phyloP scores from a whole-genome alignment of 2,888 invertebrate genomes.

The Muschampia plurimacula region DNA sequence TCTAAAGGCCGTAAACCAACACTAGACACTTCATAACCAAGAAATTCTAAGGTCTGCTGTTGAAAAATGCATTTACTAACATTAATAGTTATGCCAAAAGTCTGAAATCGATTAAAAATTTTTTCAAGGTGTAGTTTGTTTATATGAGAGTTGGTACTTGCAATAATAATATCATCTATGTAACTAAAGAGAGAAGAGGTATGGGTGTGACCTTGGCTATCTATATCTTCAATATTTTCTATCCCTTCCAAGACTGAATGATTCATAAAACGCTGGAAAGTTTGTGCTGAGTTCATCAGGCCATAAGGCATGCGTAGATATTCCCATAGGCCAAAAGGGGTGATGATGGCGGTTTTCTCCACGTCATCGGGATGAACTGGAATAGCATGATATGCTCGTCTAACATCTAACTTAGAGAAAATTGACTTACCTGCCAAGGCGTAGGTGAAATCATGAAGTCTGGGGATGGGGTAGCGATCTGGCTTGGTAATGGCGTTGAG shows the following conservation, averaged over 20 bases:
- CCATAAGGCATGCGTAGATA: background rate
- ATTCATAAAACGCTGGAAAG: conserved; percentile 14
- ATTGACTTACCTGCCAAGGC: conserved; percentile 1
- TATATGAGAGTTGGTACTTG: background rate
- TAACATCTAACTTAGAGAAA: conserved; percentile 16
- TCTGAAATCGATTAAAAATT: conserved; percentile 24
- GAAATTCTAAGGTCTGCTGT: conserved; percentile 2
- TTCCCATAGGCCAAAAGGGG: conserved; percentile 3
- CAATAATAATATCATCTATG: conserved; percentile 29
- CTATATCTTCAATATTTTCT: background rate
- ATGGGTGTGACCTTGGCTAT: background rate
- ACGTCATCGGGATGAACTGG: conserved; percentile 2
- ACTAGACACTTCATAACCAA: conserved; percentile 34
- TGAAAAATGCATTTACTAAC: conserved; percentile 28
- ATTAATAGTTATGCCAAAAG: conserved; percentile 36
- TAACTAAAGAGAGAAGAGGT: conserved; percentile 8
- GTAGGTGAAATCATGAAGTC: conserved; percentile 11
- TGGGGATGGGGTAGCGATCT: conserved; percentile 17
- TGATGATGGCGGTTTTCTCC: conserved; percentile 14
- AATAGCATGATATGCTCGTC: conserved; percentile 13
- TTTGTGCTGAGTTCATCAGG: background rate
- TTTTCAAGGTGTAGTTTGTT: conserved; percentile 22
- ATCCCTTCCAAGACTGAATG: conserved; percentile 2
- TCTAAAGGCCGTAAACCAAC: conserved; percentile 22
- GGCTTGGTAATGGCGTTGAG: conserved; percentile 23